phyloP scores from a whole-genome alignment of 2,888 invertebrate species.

The Trichogramma evanescens region DNA sequence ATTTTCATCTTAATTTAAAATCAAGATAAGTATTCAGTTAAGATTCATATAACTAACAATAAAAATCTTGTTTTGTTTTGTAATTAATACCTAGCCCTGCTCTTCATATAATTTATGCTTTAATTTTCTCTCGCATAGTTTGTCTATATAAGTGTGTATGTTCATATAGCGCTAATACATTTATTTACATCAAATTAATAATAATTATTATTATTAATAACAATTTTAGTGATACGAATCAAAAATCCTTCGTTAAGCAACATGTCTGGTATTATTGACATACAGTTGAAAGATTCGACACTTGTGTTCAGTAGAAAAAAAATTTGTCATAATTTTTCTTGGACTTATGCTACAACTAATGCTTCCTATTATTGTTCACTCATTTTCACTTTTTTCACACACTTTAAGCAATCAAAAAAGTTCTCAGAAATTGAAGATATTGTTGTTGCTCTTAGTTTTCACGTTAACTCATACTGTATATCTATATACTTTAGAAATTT shows the following conservation, averaged over 20 bases:
- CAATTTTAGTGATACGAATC: conserved; percentile 46
- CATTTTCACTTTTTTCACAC: background rate
- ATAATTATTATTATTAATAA: conserved; percentile 46
- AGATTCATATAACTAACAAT: conserved; percentile 1
- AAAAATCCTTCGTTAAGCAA: conserved; percentile 44
- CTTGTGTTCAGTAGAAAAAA: conserved; percentile 10
- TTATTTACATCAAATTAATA: conserved; percentile 48
- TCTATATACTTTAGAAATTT: background rate
- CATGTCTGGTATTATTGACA: conserved; percentile 36
- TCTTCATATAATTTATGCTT: conserved; percentile 9
- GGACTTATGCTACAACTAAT: conserved; percentile 1
- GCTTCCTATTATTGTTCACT: background rate
- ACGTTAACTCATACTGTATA: conserved; percentile 10
- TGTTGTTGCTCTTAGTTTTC: background rate
- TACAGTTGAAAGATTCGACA: conserved; percentile 13
- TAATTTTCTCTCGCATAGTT: conserved; percentile 6
- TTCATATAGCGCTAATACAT: conserved; percentile 26
- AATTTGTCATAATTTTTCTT: conserved; percentile 12
- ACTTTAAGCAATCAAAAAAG: background rate
- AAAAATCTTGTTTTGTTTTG: conserved; percentile 9
- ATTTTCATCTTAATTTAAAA: background rate
- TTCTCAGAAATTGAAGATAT: conserved; percentile 2
- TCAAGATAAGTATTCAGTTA: background rate
- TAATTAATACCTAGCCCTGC: conserved; percentile 14
- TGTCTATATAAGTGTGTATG: conserved; percentile 28